Evolutionary conservation across 2,113 vertebrate species (phyloP).

Genomic region (Capricornis sumatraensis): DNA sequence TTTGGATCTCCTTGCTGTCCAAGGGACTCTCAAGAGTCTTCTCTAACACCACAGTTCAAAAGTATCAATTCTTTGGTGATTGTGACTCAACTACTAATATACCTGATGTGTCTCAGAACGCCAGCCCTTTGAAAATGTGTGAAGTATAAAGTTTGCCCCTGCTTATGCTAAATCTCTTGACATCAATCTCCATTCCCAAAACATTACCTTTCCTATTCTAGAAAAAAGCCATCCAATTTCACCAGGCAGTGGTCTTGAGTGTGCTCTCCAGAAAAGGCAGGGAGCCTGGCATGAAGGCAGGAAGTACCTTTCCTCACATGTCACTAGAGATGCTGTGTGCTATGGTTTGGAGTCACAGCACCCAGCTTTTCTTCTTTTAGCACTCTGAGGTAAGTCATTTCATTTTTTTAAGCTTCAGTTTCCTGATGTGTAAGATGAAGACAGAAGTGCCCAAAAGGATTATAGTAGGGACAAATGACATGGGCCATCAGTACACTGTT

Average conservation of each 20-base stretch:
- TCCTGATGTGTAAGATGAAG: neutral
- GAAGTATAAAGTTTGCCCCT: neutral
- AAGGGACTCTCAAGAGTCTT: neutral
- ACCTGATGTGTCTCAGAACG: neutral
- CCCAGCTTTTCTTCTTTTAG: neutral
- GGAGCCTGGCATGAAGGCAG: neutral
- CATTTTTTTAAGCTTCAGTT: neutral
- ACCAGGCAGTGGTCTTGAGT: neutral
- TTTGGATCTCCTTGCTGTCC: neutral
- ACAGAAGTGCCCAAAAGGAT: neutral
- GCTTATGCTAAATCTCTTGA: neutral
- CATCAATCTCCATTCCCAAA: neutral
- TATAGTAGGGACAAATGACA: neutral
- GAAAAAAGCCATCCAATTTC: neutral
- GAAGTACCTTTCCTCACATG: neutral
- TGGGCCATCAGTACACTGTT: neutral
- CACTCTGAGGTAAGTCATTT: neutral
- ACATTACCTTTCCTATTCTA: neutral
- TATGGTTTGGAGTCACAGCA: neutral
- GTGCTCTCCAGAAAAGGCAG: neutral
- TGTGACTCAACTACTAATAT: neutral
- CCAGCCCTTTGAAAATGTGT: neutral
- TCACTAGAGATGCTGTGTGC: neutral
- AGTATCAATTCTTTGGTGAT: neutral
- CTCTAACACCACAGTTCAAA: neutral